Conservation (phyloP, 2,113 vertebrate species). For the Emydocephalus ijimae region DNA sequence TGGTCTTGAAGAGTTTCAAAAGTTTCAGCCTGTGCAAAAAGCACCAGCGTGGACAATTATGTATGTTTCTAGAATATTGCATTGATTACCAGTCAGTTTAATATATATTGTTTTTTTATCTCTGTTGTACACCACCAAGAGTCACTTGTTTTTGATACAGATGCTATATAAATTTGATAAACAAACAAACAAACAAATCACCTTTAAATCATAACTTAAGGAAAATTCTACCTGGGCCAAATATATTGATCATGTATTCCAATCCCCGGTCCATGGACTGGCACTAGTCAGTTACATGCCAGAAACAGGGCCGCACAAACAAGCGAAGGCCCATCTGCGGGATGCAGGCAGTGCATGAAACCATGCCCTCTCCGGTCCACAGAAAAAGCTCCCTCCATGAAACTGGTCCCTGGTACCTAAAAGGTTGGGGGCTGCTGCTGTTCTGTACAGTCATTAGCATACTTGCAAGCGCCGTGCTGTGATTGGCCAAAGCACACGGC, state of each 20-base stretch:
- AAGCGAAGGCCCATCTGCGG: too few relatives aligned
- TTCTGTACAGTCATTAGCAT: too few relatives aligned
- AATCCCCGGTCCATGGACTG: too few relatives aligned
- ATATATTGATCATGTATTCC: neutral
- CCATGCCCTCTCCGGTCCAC: too few relatives aligned
- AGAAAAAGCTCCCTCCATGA: too few relatives aligned
- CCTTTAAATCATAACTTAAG: neutral
- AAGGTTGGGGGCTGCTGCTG: too few relatives aligned
- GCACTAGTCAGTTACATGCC: too few relatives aligned
- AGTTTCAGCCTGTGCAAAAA: neutral
- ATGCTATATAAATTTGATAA: neutral
- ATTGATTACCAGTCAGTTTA: neutral
- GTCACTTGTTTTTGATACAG: neutral
- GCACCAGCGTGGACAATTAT: neutral
- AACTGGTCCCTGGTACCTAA: too few relatives aligned
- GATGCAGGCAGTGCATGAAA: too few relatives aligned
- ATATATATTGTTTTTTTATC: neutral
- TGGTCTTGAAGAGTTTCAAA: neutral
- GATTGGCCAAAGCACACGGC: too few relatives aligned
- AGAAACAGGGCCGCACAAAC: too few relatives aligned
- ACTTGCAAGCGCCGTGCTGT: too few relatives aligned
- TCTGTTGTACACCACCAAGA: neutral
- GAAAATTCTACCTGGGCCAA: neutral
- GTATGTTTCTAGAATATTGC: neutral
- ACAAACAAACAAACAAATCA: neutral